Base-by-base conservation (phyloP, 2,888 invertebrate genomes). In the Trilocha varians region DNA sequence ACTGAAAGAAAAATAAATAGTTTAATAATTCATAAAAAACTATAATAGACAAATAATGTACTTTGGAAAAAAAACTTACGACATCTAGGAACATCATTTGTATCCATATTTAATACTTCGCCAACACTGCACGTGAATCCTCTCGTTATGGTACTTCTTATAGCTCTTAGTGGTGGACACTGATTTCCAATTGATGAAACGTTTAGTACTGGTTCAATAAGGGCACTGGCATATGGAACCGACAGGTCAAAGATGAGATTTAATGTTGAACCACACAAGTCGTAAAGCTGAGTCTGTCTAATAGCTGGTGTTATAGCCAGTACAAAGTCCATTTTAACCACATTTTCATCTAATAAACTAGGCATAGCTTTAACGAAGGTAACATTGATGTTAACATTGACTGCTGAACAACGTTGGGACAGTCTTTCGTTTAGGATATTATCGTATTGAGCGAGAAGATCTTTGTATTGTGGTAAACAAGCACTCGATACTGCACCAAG, bases 51-150 rank as follows among this genome's bases (percentile, higher is more conserved):
- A 41, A 13, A 34, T 34, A 16, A 39, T 2, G 25, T 25, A 11
- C n/a, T n/a, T n/a, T 25, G 25, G 11, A 9, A 41, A 18, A n/a
- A 41, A 38, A 59, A 91, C 93, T 91, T 85, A 94, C 94, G 88
- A 87, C 98, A 98, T 82, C 97, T 88, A 15, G 98, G 95, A 38
- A 96, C 95, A 66, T 95, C 94, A 56, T 93, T 94, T 0, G 95
- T 94, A 55, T 96, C 95, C 91, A 95, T 96, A 65, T 97, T 96
- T 4, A 98, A 82, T 6, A 98, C 97, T 87, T 98, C 97, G 3
- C 98, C 98, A 40, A 94, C 90, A 57, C 92, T 95, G 61, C 98
- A 98, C 32, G 96, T 95, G 65, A 98, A 98, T 45, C 98, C 98
- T 62, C 96, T 90, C 0, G 91, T 88, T 44, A 96, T 94, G 2